Conservation (phyloP, 2,113 vertebrate genomes). For the Ptyas mucosa region DNA sequence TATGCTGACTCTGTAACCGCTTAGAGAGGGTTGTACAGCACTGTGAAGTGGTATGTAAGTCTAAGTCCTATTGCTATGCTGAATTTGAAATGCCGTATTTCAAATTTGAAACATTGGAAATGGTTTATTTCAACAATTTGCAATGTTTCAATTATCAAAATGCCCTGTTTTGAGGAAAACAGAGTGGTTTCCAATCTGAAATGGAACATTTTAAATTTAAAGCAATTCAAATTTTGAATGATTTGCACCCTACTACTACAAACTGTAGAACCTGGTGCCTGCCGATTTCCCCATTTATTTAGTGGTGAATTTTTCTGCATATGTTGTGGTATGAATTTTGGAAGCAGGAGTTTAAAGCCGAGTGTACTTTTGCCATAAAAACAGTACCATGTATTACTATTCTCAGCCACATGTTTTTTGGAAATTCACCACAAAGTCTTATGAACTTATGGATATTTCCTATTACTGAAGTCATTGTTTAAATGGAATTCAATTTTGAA, state of each 20-base stretch:
- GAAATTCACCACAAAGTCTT: neutral
- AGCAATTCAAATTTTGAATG: neutral
- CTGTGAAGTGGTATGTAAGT: too few relatives aligned
- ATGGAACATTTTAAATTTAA: neutral
- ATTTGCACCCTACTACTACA: neutral
- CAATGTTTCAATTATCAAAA: neutral
- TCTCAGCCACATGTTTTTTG: neutral
- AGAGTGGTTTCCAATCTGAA: neutral
- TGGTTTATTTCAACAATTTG: neutral
- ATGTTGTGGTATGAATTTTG: neutral
- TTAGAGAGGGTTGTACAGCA: too few relatives aligned
- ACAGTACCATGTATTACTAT: neutral
- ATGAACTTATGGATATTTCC: neutral
- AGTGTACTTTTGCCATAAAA: neutral
- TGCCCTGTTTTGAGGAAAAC: neutral
- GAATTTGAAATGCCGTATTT: neutral
- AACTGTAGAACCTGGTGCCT: neutral
- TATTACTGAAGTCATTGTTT: neutral
- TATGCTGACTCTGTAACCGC: too few relatives aligned
- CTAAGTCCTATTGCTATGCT: too few relatives aligned
- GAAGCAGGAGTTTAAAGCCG: neutral
- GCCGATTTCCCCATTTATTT: neutral
- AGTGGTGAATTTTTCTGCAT: neutral
- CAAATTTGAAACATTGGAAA: neutral
- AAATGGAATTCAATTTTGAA: neutral